A percentile compares a stretch with the other conserved stretches of the same genome.
phyloP scores from a whole-genome alignment of 2,888 invertebrate species.

The Electrophaes corylata region DNA sequence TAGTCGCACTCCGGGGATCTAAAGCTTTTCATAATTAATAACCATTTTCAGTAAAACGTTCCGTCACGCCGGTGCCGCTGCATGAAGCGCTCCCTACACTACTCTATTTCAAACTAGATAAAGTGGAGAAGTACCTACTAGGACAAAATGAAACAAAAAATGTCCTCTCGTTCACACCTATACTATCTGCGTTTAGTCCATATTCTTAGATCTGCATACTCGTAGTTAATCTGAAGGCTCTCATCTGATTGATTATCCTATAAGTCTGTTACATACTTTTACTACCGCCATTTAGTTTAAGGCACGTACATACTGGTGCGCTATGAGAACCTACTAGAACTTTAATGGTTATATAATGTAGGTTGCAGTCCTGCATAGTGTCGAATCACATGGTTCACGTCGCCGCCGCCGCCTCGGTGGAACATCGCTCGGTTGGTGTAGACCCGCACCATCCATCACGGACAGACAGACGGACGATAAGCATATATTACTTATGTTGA shows the following conservation, averaged over 20 bases:
- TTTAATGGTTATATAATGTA: no score
- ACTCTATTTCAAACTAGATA: neutral
- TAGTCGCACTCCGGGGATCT: conserved; percentile 45
- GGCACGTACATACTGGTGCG: no score
- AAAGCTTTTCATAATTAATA: conserved; percentile 37
- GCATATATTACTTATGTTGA: conserved; percentile 10
- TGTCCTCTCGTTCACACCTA: neutral
- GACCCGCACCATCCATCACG: conserved; percentile 2
- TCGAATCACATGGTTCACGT: no score
- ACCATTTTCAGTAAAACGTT: conserved; percentile 27
- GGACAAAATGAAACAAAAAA: neutral
- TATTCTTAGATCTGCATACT: no score
- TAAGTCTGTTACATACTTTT: no score
- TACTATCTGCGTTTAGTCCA: no score
- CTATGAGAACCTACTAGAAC: no score
- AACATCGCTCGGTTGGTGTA: neutral
- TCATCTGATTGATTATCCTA: no score
- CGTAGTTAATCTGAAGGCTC: no score
- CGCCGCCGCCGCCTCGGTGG: neutral
- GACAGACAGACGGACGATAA: conserved; percentile 4
- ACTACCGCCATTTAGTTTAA: no score
- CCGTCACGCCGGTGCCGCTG: neutral
- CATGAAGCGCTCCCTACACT: neutral
- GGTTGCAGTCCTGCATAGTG: no score
- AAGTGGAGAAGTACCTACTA: neutral